Base-by-base conservation (phyloP, 2,888 invertebrate species). In the Heterodera filipjevi region DNA sequence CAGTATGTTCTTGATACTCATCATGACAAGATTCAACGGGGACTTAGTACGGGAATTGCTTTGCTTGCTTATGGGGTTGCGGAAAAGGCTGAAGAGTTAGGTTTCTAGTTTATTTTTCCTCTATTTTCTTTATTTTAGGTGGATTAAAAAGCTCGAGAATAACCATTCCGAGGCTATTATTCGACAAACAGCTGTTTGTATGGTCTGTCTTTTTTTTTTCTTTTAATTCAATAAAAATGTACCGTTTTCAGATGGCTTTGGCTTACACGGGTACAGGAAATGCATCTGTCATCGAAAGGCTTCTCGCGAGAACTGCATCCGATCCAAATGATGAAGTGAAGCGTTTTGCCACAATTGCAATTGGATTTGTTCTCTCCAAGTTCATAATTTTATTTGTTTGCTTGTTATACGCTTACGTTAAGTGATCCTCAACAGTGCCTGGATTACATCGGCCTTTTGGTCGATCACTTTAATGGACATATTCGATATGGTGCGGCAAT, bases 241-340 rank as follows among this genome's bases (percentile, higher is more conserved):
- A n/a, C n/a, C 39, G 39, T 33, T 30, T 64, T 33, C 27, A 75
- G 0, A 92, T 99, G 77, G 98, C 97, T 1, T 85, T 89, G 87
- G 88, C 88, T 12, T 89, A 89, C 76, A 96, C 95, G 90, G 99
- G 99, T 77, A 96, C 96, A 19, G 97, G 97, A 77, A 96, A 96
- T 90, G 99, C 98, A 90, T 94, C 94, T 89, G 98, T 98, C 2
- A 96, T 98, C 87, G 93, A 96, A 77, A 94, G 94, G 84, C 92
- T 99, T 66, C 93, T 99, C 10, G 85, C 84, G 59, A 89, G 87
- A 81, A 97, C 98, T 64, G 98, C 93, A 66, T 96, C 96, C 64
- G 99, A 99, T 91, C 98, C 99, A 0, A 98, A 98, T 89, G 96
- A 99, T 89, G 99, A 99, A 91, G 99, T 99, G 1, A 93, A 99